phyloP scores from a whole-genome alignment of 2,113 vertebrate genomes.

The Oxyruncus cristatus region DNA sequence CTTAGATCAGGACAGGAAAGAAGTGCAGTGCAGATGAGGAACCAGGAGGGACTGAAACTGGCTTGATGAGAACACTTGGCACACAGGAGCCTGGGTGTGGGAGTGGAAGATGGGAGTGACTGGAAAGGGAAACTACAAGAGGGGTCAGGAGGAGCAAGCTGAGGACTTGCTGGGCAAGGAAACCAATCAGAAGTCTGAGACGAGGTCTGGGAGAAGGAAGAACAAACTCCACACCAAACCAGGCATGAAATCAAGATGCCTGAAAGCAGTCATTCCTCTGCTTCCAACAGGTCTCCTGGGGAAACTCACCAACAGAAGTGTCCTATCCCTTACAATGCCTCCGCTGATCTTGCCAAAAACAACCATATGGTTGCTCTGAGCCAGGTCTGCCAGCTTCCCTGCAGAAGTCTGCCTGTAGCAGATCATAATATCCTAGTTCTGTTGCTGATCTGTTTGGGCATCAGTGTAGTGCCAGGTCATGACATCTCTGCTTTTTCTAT shows the following conservation, averaged over 20 bases:
- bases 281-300: not conserved
- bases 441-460: not conserved
- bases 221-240: not conserved
- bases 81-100: not conserved
- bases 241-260: not conserved
- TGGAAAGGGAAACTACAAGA: slow-evolving; percentile 34
- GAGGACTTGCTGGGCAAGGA: not conserved
- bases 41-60: not conserved
- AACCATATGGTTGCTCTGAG: not conserved
- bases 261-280: not conserved
- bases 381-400: not conserved
- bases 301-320: not conserved
- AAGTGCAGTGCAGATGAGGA: not conserved
- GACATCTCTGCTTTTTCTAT: not conserved
- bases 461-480: not conserved
- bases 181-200: not conserved
- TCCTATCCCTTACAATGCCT: not conserved
- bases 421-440: not conserved
- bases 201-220: not conserved
- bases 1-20: not conserved
- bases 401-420: not conserved
- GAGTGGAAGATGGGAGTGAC: slow-evolving; percentile 16
- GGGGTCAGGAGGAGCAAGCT: not conserved
- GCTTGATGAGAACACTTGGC: not conserved
- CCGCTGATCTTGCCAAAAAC: not conserved